A percentile compares a stretch with the other conserved stretches of the same genome.
phyloP scores from a whole-genome alignment of 2,888 invertebrate genomes.

The Dioctria linearis region DNA sequence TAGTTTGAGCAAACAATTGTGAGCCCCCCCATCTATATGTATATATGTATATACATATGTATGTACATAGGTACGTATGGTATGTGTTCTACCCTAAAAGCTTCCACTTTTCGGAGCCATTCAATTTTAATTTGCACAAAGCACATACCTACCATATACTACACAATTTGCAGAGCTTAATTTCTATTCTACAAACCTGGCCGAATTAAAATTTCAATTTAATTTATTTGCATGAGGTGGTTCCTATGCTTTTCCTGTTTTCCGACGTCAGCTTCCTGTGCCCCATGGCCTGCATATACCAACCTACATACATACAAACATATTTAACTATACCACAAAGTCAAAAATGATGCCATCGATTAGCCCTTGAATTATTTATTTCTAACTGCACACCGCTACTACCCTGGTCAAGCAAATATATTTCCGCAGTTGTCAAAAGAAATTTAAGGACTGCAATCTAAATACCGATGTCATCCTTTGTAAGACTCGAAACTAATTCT shows the following conservation, averaged over 20 bases:
- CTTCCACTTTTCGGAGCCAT: too few relatives aligned
- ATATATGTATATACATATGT: too few relatives aligned
- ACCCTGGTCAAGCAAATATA: slow-evolving; percentile 25
- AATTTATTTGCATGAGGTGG: slow-evolving; percentile 36
- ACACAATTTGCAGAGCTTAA: not conserved
- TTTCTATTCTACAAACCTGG: slow-evolving; percentile 8
- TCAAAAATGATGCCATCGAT: slow-evolving; percentile 31
- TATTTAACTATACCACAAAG: not conserved
- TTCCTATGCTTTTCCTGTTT: not conserved
- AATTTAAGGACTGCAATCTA: slow-evolving; percentile 25
- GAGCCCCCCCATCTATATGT: too few relatives aligned
- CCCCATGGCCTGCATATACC: not conserved
- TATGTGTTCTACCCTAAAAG: too few relatives aligned
- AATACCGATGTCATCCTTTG: slow-evolving; percentile 24
- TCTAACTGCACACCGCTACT: not conserved
- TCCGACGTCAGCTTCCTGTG: slow-evolving; percentile 29
- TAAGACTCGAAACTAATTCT: not conserved
- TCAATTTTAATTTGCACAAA: too few relatives aligned
- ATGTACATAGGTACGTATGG: too few relatives aligned
- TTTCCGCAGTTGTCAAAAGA: slow-evolving; percentile 36
- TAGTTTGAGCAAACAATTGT: too few relatives aligned
- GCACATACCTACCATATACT: too few relatives aligned
- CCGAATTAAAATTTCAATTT: slow-evolving; percentile 32
- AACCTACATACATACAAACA: not conserved
- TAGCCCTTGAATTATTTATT: slow-evolving; percentile 26